Evolutionary conservation across 2,888 invertebrate genomes (phyloP), one percentile per base, ranked within the genome.

Genomic region (Ochropleura plecta): DNA sequence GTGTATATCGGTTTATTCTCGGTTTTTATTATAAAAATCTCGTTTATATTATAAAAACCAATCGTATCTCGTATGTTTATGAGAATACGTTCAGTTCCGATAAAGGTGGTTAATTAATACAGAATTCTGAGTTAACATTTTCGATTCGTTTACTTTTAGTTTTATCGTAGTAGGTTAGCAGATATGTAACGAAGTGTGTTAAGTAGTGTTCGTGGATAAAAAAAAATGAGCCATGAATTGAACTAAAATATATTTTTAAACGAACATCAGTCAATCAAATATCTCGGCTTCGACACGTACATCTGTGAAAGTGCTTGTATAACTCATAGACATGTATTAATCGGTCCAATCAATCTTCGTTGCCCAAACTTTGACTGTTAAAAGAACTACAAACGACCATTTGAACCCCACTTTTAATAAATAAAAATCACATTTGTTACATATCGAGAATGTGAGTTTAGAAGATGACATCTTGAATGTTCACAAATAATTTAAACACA

Each of bases 1-100:
- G 90, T 92, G 91, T 93, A 90, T 95, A 95, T 95, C 94, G 93
- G 95, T 94, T 95, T 94, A 95, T 95, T 95, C 95, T 95, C 94
- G 89, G 94, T 94, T 96, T 95, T 95, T 95, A 95, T 94, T 93
- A 93, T 94, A 93, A 95, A 91, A 95, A 95, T 95, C 95, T 95
- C 93, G 94, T 95, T 91, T 95, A 94, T 92, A 91, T 90, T 92
- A 93, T 91, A 93, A 93, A 93, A 94, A 91, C 88, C 89, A 87
- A 91, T 92, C 91, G 91, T 90, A 90, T 90, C 90, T 91, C 87
- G 88, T 90, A 88, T 90, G 91, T 95, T 95, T 95, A 94, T 92
- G 92, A 91, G 92, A 93, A 93, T 93, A 93, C 88, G 87, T 87
- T 86, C 86, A 88, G 82, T 77, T 88, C 86, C 84, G 81, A 89